These are phyloP conservation scores for Melopsittacus undulatus DNA, from an alignment of 2,797 vertebrate species.

Conservation along the genomic window DNA sequence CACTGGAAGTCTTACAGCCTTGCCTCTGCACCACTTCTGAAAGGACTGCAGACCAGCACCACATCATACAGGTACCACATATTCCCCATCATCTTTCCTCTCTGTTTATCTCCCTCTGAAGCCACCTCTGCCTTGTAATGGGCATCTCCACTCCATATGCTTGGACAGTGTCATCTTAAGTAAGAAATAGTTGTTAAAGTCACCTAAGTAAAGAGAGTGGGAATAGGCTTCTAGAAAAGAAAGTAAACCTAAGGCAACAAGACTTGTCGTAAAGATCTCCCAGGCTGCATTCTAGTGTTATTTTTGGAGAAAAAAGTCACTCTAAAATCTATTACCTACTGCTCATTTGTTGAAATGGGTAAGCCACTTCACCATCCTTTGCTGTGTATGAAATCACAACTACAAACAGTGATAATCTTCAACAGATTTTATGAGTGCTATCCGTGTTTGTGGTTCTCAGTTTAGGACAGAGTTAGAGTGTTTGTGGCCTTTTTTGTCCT, in stretches of 20 bases:
- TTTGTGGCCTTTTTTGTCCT: not conserved
- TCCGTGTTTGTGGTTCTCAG: not conserved
- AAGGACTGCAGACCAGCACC: not conserved
- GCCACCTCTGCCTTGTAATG: not conserved
- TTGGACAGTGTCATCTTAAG: not conserved
- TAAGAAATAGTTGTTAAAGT: not conserved
- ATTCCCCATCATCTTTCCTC: not conserved
- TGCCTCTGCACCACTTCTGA: not conserved
- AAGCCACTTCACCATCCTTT: not conserved
- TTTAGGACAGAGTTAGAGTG: not conserved
- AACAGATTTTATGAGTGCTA: not conserved
- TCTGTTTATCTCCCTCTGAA: not conserved
- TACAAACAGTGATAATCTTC: not conserved
- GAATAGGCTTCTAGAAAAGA: not conserved
- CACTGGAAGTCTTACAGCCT: accelerated
- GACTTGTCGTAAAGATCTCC: not conserved
- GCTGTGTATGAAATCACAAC: not conserved
- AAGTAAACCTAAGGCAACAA: not conserved
- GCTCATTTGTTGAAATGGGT: not conserved
- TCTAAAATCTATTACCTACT: not conserved
- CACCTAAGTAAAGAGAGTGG: not conserved
- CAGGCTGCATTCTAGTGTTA: not conserved
- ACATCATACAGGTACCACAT: not conserved
- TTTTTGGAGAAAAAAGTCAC: not conserved
- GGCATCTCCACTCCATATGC: not conserved